Base-by-base conservation (phyloP, 1,140 invertebrate genomes). In the Drosophila gunungcola region DNA sequence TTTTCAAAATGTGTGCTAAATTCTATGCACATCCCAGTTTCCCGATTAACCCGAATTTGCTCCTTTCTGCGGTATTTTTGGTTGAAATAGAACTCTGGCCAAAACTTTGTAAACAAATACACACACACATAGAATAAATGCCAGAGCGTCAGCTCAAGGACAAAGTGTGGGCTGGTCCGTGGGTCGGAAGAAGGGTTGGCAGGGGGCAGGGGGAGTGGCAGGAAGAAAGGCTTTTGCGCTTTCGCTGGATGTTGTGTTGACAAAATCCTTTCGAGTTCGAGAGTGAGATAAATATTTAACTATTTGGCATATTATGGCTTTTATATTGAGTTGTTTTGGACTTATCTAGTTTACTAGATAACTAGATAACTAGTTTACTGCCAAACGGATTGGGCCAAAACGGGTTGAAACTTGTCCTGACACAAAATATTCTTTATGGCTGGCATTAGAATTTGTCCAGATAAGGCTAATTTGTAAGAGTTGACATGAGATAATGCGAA, bases 291-390 rank as follows among this genome's bases (percentile, higher is more conserved):
- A 60, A 62, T 60, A 79, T 78, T 83, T 89, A 89, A 90, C 77
- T 80, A 77, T 78, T 89, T 90, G 85, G 77, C 69, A 69, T 89
- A 89, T 89, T 89, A 89, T 90, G 85, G 85, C 85, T 84, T 89
- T 89, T 89, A 89, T 89, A 89, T 89, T 89, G 85, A 89, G 85
- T 90, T 89, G 84, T 89, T 89, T 84, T 89, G 85, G 80, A 84
- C 80, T 89, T 89, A 89, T 89, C 85, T 89, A 90, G 85, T 89
- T 88, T 89, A 88, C 61, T 68, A n/a, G n/a, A n/a, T n/a, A n/a
- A n/a, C n/a, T n/a, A n/a, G n/a, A n/a, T n/a, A n/a, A n/a, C 85
- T 89, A 90, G 85, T 89, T 88, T 89, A 88, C 61, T 68, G 84
- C 42, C 73, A 62, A 78, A 68, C 58, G 82, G 61, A 69, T 68